A percentile compares a stretch with the other conserved stretches of the same genome.
These are phyloP conservation scores for Petrocephalus zakoni DNA, from an alignment of 2,113 vertebrate species.

Conservation along the genomic window DNA sequence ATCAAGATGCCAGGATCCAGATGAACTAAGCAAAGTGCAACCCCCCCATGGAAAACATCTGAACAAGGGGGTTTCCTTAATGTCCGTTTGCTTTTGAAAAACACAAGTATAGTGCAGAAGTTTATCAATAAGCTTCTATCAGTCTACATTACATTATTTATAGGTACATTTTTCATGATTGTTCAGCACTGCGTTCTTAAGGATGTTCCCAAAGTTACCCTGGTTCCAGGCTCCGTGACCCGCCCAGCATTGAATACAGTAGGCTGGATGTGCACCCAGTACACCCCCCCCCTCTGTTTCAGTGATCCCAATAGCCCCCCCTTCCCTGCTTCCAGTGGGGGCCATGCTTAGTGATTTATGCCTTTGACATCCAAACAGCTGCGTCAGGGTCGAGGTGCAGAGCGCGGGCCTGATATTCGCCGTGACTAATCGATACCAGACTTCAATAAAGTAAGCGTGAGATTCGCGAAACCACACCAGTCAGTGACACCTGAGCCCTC, in stretches of 20 bases:
- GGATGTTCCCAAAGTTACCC: background rate
- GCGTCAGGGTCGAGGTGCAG: slow-evolving; percentile 54
- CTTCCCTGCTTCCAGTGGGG: slow-evolving; percentile 46
- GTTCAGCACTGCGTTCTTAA: background rate
- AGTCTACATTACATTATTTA: background rate
- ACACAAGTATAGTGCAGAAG: background rate
- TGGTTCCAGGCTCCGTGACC: background rate
- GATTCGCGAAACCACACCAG: slow-evolving; percentile 41
- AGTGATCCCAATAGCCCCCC: slow-evolving; percentile 17
- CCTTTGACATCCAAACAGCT: slow-evolving; percentile 69
- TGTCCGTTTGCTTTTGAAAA: background rate
- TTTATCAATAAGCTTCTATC: background rate
- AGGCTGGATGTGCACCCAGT: background rate
- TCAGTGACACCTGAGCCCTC: slow-evolving; percentile 52
- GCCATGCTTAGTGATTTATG: slow-evolving; percentile 65
- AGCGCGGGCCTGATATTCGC: slow-evolving; percentile 61
- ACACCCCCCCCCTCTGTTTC: background rate
- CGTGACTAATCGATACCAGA: slow-evolving; percentile 74
- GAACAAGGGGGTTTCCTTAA: background rate
- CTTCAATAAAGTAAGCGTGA: slow-evolving; percentile 60
- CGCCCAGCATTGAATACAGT: background rate
- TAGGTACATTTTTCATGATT: background rate
- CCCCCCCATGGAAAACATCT: background rate
- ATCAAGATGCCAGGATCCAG: background rate
- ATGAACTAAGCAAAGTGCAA: background rate